Evolutionary conservation across 2,888 invertebrate genomes (phyloP), one percentile per base, ranked within the genome.

Genomic region (Patella ulyssiponensis): DNA sequence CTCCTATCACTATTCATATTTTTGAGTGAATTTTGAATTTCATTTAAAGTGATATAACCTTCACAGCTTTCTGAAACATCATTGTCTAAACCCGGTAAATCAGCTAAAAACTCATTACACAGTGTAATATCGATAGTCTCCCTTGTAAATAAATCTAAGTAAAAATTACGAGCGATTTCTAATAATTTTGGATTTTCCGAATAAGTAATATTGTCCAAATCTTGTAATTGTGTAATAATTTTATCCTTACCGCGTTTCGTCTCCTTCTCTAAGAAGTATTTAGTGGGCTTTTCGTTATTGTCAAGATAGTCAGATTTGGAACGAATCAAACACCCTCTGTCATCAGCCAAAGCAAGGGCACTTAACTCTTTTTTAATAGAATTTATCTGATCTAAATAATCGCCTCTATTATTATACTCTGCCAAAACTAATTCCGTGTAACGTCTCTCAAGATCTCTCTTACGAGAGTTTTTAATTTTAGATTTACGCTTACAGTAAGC

Each of bases 1-100:
- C 79, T 77, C 56, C 79, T 80, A 72, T 78, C 76, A 70, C 74
- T 77, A 27, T 78, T 64, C 78, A 80, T 80, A 15, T 58, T 58
- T 23, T 76, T 76, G 17, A 81, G 56, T 15, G 81, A 74, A 4
- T 20, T 56, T 20, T 44, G 33, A 44, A 71, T 44, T 76, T 76
- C 72, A 15, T 76, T 54, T 70, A 64, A 58, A 23, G 71, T 51
- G n/a, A 76, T 72, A 15, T 12, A 27, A 58, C 69, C 76, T 71
- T 76, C 72, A 23, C 54, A 58, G n/a, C 44, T 72, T 27, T 17
- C 17, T 23, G 70, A 23, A 70, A 53, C 20, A 15, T 70, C 54
- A 44, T 3, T 51, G 54, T 75, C 71, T 23, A 71, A 23, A 56
- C n/a, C 27, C 69, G 75, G 75, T 27, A 75, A 23, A 70, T 75